phyloP scores from a whole-genome alignment of 2,888 invertebrate genomes.

The Coleophora deauratella region DNA sequence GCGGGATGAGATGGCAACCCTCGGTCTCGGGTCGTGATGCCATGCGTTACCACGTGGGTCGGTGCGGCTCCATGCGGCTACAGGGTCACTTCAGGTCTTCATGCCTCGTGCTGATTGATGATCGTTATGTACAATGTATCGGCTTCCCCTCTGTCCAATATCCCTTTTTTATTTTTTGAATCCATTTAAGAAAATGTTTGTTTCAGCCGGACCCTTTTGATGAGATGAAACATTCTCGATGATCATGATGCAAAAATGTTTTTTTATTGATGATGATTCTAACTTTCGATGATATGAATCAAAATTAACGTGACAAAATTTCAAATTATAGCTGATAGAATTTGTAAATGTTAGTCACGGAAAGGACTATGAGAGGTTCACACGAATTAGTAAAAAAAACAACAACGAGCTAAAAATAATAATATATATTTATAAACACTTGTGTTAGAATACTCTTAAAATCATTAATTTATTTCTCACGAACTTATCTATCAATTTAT shows the following conservation, averaged over 20 bases:
- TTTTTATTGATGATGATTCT: not conserved
- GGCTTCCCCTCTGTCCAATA: slow-evolving; percentile 7
- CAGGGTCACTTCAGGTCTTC: slow-evolving; percentile 30
- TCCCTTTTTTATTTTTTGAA: slow-evolving; percentile 8
- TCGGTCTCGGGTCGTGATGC: slow-evolving; percentile 34
- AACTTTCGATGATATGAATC: slow-evolving; percentile 2
- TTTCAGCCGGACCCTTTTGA: no score
- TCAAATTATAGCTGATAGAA: slow-evolving; percentile 64
- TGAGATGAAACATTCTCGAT: no score
- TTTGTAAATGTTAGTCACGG: slow-evolving; percentile 40
- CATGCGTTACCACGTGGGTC: slow-evolving; percentile 21
- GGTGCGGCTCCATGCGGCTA: slow-evolving; percentile 10
- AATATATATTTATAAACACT: slow-evolving; percentile 76
- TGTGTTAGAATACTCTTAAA: slow-evolving; percentile 74
- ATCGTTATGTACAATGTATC: slow-evolving; percentile 38
- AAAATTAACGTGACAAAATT: no score
- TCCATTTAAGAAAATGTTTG: no score
- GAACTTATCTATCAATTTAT: slow-evolving; percentile 68
- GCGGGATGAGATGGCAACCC: slow-evolving; percentile 19
- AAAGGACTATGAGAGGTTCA: slow-evolving; percentile 36
- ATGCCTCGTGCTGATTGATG: slow-evolving; percentile 49
- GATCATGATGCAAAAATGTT: no score
- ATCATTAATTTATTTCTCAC: slow-evolving; percentile 72
- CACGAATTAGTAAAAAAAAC: slow-evolving; percentile 63
- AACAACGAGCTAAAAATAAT: slow-evolving; percentile 68